Evolutionary conservation across 2,113 vertebrate species (phyloP), one percentile per base, ranked within the genome.

Genomic region (Megaceryle torquata): DNA sequence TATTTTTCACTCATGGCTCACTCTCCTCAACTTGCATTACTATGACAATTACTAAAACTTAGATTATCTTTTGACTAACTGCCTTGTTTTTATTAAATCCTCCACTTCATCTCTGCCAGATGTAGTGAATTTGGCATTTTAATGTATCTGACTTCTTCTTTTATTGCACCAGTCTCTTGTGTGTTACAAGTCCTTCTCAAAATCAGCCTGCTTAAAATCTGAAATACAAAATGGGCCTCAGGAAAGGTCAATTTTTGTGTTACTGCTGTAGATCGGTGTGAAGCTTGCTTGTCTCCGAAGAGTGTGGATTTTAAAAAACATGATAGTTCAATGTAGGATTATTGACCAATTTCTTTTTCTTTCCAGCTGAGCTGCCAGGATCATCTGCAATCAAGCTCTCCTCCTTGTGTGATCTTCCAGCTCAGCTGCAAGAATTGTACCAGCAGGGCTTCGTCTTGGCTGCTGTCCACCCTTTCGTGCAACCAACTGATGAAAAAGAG

Each of bases 371-470:
- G 95, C 93, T 98, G 88, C 98, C 97, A 2, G 97, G 98, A 94
- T 98, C 98, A 37, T 99, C 99, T 33, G 99, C 99, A 7, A 98
- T 99, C 97, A 98, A 98, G 33, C 98, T 99, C 72, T 98, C 99
- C 29, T 99, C 99, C 13, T 98, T 99, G 93, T 96, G 96, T 44
- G 99, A 99, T 98, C 98, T 99, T 91, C 99, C 99, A 1, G 92
- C 97, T 86, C 99, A 99, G 98, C 98, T 99, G 83, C 98, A 98
- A 97, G 99, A 99, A 78, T 98, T 99, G 50, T 99, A 99, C 98
- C 99, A 99, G 98, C 98, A 99, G 97, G 99, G 99, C 74, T 99
- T 99, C 71, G 60, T 98, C 6, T 98, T 99, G 98, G 99, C 98
- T 12, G 97, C 98, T 35, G 97, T 99, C 90, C 99, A 99, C 94